Evolutionary conservation across 2,797 vertebrate species (phyloP).

Genomic region (Peromyscus eremicus): DNA sequence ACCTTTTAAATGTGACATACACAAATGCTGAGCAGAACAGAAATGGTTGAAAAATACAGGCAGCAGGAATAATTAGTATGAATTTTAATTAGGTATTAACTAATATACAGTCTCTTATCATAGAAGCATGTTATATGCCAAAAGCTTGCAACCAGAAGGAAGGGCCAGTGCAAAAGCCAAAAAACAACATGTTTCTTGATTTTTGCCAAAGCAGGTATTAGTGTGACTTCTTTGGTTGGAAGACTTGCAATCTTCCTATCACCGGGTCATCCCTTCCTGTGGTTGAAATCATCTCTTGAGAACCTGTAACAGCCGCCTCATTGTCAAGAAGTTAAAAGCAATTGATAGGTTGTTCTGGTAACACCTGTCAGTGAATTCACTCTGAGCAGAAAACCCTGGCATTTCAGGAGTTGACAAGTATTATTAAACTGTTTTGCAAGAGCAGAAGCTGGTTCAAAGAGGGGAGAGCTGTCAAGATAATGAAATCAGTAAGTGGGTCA

Average conservation of each 20-base stretch:
- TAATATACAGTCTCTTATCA: conserved; percentile 48
- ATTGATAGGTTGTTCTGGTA: conserved; percentile 83
- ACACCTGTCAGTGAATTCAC: conserved; percentile 82
- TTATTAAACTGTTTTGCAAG: conserved; percentile 84
- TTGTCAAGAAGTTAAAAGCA: conserved; percentile 83
- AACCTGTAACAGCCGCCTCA: conserved; percentile 70
- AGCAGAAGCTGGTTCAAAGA: conserved; percentile 78
- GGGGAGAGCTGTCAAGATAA: conserved; percentile 76
- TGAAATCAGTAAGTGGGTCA: conserved; percentile 58
- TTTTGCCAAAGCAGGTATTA: neutral
- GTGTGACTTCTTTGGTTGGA: conserved; percentile 50
- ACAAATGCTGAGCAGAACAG: conserved; percentile 66
- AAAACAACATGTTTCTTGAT: conserved; percentile 6
- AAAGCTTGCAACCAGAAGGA: conserved; percentile 33
- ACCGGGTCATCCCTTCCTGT: conserved; percentile 72
- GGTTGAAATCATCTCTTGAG: conserved; percentile 62
- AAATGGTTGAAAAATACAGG: conserved; percentile 63
- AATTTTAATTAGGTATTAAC: conserved; percentile 70
- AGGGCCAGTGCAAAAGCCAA: conserved; percentile 12
- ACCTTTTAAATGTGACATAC: conserved; percentile 65
- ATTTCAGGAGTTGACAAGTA: conserved; percentile 83
- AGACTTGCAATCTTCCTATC: conserved; percentile 3
- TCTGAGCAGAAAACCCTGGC: conserved; percentile 80
- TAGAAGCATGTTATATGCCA: neutral
- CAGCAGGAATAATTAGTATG: conserved; percentile 67